A percentile compares a stretch with the other conserved stretches of the same genome.
Conservation (phyloP, 2,888 invertebrate species). For the Xylophagus ater region DNA sequence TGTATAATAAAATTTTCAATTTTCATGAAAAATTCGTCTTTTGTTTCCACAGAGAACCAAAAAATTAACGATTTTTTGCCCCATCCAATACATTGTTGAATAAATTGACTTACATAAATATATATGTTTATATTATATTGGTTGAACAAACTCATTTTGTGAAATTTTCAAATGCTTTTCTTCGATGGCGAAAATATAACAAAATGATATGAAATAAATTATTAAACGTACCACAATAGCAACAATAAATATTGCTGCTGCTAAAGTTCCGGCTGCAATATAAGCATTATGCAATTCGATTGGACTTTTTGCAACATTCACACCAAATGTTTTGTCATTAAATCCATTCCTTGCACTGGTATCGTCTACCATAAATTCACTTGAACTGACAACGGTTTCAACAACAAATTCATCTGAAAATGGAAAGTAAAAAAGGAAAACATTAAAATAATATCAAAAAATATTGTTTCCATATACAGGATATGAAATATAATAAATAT, state of each 20-base stretch:
- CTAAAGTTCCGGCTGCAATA: constrained; percentile 65
- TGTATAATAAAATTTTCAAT: too few relatives aligned
- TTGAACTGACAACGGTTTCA: constrained; percentile 49
- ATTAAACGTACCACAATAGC: constrained; percentile 52
- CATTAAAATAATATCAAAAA: constrained; percentile 9
- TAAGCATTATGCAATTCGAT: constrained; percentile 63
- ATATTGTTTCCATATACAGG: background rate
- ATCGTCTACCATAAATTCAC: constrained; percentile 40
- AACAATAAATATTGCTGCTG: constrained; percentile 62
- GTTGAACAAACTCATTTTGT: too few relatives aligned
- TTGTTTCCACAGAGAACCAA: too few relatives aligned
- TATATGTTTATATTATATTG: too few relatives aligned
- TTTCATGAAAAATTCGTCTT: too few relatives aligned
- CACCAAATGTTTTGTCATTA: constrained; percentile 39
- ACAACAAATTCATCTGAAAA: constrained; percentile 57
- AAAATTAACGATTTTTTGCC: too few relatives aligned
- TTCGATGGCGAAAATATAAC: too few relatives aligned
- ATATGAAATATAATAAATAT: background rate
- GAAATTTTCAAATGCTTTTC: too few relatives aligned
- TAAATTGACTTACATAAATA: too few relatives aligned
- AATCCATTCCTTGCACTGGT: constrained; percentile 35
- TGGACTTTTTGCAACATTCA: constrained; percentile 40
- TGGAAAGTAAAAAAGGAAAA: constrained; percentile 6
- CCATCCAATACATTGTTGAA: too few relatives aligned
- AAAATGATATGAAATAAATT: constrained; percentile 14